Conservation (phyloP, 2,888 invertebrate genomes). For the Aphidius colemani region DNA sequence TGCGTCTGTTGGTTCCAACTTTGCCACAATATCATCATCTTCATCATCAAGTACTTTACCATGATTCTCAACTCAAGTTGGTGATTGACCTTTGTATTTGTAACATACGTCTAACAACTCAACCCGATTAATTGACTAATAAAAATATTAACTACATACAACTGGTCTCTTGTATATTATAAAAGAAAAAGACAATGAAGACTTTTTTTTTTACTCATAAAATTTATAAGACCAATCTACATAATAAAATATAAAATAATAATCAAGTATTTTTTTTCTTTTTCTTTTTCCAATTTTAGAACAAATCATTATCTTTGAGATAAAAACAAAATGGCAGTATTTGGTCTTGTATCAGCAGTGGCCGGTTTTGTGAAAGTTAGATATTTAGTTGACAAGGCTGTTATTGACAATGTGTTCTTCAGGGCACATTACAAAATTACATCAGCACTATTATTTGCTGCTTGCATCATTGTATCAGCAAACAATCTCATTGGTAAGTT, state of each 20-base stretch:
- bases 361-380: slow-evolving; percentile 91
- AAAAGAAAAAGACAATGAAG: too few species aligned
- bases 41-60: too few species aligned
- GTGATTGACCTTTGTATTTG: slow-evolving; percentile 43
- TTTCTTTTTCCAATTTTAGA: too few species aligned
- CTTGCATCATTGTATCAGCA: slow-evolving; percentile 86
- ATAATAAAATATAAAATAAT: too few species aligned
- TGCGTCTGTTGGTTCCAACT: not conserved
- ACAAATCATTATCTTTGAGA: too few species aligned
- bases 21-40: too few species aligned
- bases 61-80: slow-evolving; percentile 21
- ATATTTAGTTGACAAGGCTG: slow-evolving; percentile 84
- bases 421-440: slow-evolving; percentile 88
- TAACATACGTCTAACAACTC: slow-evolving; percentile 40
- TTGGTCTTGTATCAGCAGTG: slow-evolving; percentile 84
- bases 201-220: too few species aligned
- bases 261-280: too few species aligned
- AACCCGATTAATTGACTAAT: slow-evolving; percentile 52
- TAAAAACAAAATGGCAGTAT: slow-evolving; percentile 70
- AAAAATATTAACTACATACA: slow-evolving; percentile 43
- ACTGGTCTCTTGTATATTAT: slow-evolving; percentile 24
- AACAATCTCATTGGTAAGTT: slow-evolving; percentile 86
- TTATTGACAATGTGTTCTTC: slow-evolving; percentile 89
- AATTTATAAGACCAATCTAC: too few species aligned
- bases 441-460: slow-evolving; percentile 81